Conservation (phyloP, 2,113 vertebrate species). For the Pomatostomus ruficeps region DNA sequence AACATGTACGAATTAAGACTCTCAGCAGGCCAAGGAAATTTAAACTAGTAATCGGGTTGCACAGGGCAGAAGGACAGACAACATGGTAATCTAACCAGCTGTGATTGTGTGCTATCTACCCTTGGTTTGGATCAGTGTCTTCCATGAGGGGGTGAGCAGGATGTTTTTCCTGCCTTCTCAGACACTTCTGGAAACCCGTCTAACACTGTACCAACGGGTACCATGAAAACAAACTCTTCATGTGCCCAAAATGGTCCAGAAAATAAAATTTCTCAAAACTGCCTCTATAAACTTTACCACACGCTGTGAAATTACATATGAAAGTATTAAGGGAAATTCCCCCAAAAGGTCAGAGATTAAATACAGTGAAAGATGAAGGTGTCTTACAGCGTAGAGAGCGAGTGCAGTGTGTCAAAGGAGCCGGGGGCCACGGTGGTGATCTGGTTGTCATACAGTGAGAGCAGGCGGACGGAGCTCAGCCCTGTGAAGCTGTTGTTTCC, state of each 20-base stretch:
- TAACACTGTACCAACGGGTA: neutral
- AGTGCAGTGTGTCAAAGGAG: constrained; percentile 93
- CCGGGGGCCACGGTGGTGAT: constrained; percentile 91
- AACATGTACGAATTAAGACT: neutral
- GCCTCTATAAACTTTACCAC: neutral
- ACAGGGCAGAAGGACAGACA: neutral
- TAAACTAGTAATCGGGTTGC: neutral
- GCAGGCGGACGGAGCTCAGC: constrained; percentile 90
- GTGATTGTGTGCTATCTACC: accelerated
- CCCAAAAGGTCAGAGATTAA: neutral
- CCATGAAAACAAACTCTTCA: neutral
- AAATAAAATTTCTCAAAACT: neutral
- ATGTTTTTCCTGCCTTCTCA: neutral
- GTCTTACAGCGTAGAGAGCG: constrained; percentile 93
- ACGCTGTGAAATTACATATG: neutral
- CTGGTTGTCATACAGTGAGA: constrained; percentile 97
- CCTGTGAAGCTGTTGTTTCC: constrained; percentile 94
- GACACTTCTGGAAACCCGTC: neutral
- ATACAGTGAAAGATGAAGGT: neutral
- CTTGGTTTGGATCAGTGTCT: neutral
- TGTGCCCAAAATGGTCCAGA: neutral
- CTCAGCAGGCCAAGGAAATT: neutral
- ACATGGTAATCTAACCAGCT: neutral
- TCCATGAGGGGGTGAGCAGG: accelerated
- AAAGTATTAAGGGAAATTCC: neutral